Evolutionary conservation across 1,140 invertebrate species (phyloP), one percentile per base, ranked within the genome.

Genomic region (Dufourea novaeangliae): DNA sequence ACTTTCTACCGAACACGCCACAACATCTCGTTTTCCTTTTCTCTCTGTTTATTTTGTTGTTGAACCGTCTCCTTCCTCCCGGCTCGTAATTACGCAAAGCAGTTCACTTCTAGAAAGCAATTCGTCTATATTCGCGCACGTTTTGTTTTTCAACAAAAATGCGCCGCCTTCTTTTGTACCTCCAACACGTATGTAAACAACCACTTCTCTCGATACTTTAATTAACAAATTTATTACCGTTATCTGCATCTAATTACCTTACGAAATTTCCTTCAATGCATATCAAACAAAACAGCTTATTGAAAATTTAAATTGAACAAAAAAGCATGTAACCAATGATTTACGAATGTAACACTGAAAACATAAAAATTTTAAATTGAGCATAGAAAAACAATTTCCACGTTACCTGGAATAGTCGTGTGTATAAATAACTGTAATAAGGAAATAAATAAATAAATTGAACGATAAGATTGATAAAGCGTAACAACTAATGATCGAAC

Each of bases 381-480:
- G 17, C 20, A 7, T 5, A 4, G 46, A n/a, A 22, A 8, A 50
- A 50, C 8, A n/a, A n/a, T n/a, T 50, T 7, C 4, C 8, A n/a
- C 46, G 5, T 7, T n/a, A 46, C 1, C 2, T 20, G 17, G 34
- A 37, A n/a, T 50, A 8, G 46, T 1, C 46, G 6, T 22, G 1
- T 12, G n/a, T n/a, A 52, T n/a, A 39, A 34, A 52, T 1, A 2
- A 8, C 0, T n/a, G 11, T 44, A 25, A n/a, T n/a, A n/a, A n/a
- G 0, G 32, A 46, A 46, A 72, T 72, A 41, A 73, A 75, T 67
- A n/a, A 32, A 50, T 62, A 46, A 7, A 32, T 20, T 17, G 3
- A 50, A 7, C 8, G 2, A n/a, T 29, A 1, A 25, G 3, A 54
- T 12, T 64, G 34, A 27, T 44, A n/a, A n/a, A 44, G 10, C 2